Evolutionary conservation across 1,140 invertebrate species (phyloP).

Genomic region (Neodiprion lecontei): DNA sequence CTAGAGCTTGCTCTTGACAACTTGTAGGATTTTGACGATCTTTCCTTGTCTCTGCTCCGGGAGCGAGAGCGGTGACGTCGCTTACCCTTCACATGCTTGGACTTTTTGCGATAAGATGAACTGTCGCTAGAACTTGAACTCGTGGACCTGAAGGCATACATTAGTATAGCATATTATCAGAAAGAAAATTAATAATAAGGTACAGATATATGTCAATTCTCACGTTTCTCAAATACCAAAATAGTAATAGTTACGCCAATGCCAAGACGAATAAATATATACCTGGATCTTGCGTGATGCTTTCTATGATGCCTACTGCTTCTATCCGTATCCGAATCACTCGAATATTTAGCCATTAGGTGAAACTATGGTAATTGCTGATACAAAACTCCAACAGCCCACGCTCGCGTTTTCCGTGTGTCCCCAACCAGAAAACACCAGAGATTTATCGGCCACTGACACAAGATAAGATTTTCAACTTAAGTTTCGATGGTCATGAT

Average conservation of each 20-base stretch:
- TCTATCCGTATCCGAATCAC: constrained; percentile 55
- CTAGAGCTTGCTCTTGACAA: constrained; percentile 48
- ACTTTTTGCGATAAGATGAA: constrained; percentile 48
- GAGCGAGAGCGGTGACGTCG: constrained; percentile 50
- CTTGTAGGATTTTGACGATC: constrained; percentile 46
- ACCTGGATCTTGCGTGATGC: constrained; percentile 53
- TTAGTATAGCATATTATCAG: constrained; percentile 12
- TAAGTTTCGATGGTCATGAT: no score
- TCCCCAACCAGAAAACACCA: no score
- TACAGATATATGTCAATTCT: neutral
- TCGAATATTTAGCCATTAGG: constrained; percentile 54
- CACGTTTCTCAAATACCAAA: constrained; percentile 15
- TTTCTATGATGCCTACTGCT: constrained; percentile 49
- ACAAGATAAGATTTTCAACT: no score
- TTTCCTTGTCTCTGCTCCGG: constrained; percentile 48
- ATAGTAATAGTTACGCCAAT: neutral
- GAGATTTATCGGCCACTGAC: no score
- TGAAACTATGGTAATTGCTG: no score
- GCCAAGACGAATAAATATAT: constrained; percentile 13
- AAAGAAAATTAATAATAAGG: constrained; percentile 14
- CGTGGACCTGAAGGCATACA: constrained; percentile 44
- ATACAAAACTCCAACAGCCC: no score
- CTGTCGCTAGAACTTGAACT: constrained; percentile 53
- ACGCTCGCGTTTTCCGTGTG: no score
- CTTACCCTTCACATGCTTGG: constrained; percentile 50